Base-by-base conservation (phyloP, 2,113 vertebrate species). In the Prietella phreatophila region DNA sequence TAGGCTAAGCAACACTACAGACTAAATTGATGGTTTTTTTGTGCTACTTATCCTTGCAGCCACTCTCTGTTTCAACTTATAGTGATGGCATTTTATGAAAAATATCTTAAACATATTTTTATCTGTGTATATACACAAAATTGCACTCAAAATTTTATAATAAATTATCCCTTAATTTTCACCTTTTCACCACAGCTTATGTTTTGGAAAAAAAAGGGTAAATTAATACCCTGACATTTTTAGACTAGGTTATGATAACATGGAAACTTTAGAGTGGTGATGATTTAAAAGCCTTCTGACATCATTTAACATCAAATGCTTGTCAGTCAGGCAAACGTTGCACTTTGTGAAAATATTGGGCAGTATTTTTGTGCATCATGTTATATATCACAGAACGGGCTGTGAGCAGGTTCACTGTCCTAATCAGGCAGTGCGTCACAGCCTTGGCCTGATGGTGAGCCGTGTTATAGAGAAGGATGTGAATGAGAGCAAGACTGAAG, bases 401-500 rank as follows among this genome's bases (percentile, higher is more conserved):
- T 75, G 8, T 47, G 20, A 55, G 13, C 10, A 80, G 47, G 27
- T 42, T 65, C 69, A 63, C 39, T 58, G 75, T 30, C 30, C 63
- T 60, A 42, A 13, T 15, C 33, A 30, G 19, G 75, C 9, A 4
- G 55, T 53, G 39, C 22, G 55, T 89, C 78, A 50, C 10, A 55
- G 63, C 63, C 61, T 78, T 81, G 30, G 33, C 58, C 55, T 33
- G 56, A 22, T 30, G 39, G 36, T 6, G 27, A 85, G 56, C 27
- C 0, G 27, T 55, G 79, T 79, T 56, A 25, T 80, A 60, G 53
- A 78, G 85, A 91, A 93, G 84, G 36, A n/a, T 53, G 50, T 20
- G 65, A 89, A 89, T 91, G 84, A 88, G 56, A 86, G 93, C 87
- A 86, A 88, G 89, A 56, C 85, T 67, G 78, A 82, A 67, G 90